phyloP scores from a whole-genome alignment of 1,140 invertebrate species.

The Megalopta genalis region DNA sequence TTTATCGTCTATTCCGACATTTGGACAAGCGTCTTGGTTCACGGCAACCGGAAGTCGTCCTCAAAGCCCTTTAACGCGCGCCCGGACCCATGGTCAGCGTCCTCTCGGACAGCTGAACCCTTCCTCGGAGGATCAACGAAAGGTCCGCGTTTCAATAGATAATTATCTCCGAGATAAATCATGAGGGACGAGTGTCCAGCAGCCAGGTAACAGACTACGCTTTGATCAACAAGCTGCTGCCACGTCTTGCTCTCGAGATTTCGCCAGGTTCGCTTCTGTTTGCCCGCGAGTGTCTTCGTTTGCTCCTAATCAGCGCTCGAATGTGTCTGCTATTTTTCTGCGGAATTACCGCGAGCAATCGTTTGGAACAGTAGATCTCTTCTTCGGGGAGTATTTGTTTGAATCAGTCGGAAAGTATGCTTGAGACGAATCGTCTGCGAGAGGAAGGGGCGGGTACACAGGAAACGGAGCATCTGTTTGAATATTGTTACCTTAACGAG shows the following conservation, averaged over 20 bases:
- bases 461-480: conserved; percentile 53
- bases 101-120: conserved; percentile 39
- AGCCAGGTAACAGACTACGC: not conserved
- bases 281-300: not conserved
- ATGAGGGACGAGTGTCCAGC: conserved; percentile 34
- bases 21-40: conserved; percentile 56
- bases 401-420: not conserved
- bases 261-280: not conserved
- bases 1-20: conserved; percentile 68
- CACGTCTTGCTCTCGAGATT: not conserved
- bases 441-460: conserved; percentile 26
- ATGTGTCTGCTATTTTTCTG: not conserved
- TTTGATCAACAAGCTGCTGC: conserved; percentile 56
- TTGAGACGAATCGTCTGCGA: not conserved
- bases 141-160: conserved; percentile 52
- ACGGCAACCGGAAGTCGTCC: conserved; percentile 40
- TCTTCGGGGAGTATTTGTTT: not conserved
- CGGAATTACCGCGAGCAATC: not conserved
- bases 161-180: conserved; percentile 48
- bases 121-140: conserved; percentile 51
- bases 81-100: conserved; percentile 21
- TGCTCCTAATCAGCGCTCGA: not conserved
- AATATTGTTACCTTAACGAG: conserved; percentile 64
- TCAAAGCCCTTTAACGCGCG: conserved; percentile 63
- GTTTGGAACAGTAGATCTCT: not conserved